Evolutionary conservation across 2,113 vertebrate species (phyloP).

Genomic region (Erythrocercus mccallii): DNA sequence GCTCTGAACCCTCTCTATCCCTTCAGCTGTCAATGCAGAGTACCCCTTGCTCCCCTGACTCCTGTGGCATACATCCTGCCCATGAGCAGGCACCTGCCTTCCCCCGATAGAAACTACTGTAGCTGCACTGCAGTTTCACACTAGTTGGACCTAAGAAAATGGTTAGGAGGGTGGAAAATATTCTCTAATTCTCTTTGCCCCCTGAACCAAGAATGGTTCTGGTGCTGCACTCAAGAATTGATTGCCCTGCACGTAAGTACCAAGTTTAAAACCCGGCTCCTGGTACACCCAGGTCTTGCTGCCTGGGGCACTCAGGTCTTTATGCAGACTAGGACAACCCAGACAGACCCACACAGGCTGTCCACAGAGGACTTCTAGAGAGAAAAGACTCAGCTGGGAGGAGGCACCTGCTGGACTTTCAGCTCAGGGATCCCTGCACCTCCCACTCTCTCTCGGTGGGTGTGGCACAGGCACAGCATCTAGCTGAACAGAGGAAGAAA

Average conservation of each 20-base stretch:
- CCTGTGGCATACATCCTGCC: rapidly evolving
- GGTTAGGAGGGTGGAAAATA: background rate
- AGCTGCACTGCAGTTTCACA: background rate
- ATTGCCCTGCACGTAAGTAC: rapidly evolving
- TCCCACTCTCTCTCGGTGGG: rapidly evolving
- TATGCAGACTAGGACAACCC: background rate
- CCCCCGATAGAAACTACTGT: background rate
- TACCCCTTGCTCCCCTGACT: background rate
- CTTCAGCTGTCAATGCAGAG: background rate
- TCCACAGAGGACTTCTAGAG: background rate
- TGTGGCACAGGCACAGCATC: background rate
- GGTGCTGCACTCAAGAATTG: background rate
- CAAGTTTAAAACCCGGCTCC: background rate
- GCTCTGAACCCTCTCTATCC: background rate
- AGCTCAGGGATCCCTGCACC: background rate
- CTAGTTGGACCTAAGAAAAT: background rate
- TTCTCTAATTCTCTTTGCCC: background rate
- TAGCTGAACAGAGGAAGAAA: background rate
- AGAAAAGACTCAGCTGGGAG: background rate
- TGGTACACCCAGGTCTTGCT: rapidly evolving
- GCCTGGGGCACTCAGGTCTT: background rate
- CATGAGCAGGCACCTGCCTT: background rate
- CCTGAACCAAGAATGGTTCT: background rate
- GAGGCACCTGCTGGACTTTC: background rate
- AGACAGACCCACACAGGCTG: background rate